Evolutionary conservation across 2,113 vertebrate species (phyloP).

Genomic region (Salvator merianae): DNA sequence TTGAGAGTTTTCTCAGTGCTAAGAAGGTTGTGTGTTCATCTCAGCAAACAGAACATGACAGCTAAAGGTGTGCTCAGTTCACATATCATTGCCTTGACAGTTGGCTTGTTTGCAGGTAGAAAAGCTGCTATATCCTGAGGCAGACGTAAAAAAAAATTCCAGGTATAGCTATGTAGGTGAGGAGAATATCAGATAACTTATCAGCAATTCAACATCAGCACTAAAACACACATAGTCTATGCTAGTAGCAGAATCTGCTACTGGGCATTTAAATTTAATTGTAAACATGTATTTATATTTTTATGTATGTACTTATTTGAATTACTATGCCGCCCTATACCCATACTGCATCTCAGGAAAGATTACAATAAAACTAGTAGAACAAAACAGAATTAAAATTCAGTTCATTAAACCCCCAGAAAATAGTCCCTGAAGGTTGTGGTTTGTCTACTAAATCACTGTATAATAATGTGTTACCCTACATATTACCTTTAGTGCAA

Average conservation of each 20-base stretch:
- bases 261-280: not conserved
- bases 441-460: too few relatives aligned
- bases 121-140: constrained; percentile 16
- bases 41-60: not conserved
- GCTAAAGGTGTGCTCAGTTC: not conserved
- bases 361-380: too few relatives aligned
- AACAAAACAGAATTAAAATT: too few relatives aligned
- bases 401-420: too few relatives aligned
- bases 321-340: too few relatives aligned
- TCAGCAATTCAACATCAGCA: not conserved
- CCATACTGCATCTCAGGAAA: too few relatives aligned
- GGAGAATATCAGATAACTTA: not conserved
- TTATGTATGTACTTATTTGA: too few relatives aligned
- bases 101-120: not conserved
- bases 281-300: not conserved
- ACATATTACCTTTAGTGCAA: too few relatives aligned
- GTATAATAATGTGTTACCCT: too few relatives aligned
- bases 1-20: not conserved
- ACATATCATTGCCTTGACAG: not conserved
- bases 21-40: not conserved
- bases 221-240: not conserved
- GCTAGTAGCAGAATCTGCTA: not conserved
- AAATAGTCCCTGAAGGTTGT: too few relatives aligned
- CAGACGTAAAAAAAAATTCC: not conserved
- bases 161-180: not conserved